phyloP scores from a whole-genome alignment of 2,797 vertebrate species.

The Pangasius mekongensis region DNA sequence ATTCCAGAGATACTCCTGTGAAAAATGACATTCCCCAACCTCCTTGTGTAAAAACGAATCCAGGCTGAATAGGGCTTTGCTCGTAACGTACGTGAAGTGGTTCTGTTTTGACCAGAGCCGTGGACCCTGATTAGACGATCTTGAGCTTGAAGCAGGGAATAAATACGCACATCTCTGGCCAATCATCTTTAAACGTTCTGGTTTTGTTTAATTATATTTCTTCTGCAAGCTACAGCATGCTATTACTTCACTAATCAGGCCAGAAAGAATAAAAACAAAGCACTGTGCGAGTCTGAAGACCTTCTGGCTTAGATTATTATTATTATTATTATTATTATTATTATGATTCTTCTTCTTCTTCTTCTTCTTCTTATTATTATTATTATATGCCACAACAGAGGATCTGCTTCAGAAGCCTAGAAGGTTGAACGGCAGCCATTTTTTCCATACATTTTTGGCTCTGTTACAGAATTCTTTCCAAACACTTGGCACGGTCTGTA shows the following conservation, averaged over 20 bases:
- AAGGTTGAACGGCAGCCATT: not conserved
- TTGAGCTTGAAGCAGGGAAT: not conserved
- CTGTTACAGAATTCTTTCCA: not conserved
- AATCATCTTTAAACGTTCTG: too few relatives aligned
- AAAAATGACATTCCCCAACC: too few relatives aligned
- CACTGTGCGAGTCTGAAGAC: too few relatives aligned
- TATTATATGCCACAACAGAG: not conserved
- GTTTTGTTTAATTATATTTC: too few relatives aligned
- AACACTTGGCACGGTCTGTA: not conserved
- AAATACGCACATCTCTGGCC: not conserved
- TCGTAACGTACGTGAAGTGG: too few relatives aligned
- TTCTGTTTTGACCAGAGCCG: too few relatives aligned
- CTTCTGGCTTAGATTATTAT: not conserved
- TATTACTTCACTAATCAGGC: not conserved
- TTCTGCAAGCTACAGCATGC: not conserved
- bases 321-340: not conserved
- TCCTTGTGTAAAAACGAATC: too few relatives aligned
- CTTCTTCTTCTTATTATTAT: not conserved
- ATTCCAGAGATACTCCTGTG: too few relatives aligned
- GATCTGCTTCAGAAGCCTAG: not conserved
- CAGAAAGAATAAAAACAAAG: not conserved
- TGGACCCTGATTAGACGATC: too few relatives aligned
- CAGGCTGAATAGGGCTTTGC: too few relatives aligned
- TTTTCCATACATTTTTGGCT: not conserved
- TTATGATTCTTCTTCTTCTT: too few relatives aligned